Evolutionary conservation across 2,797 vertebrate genomes (phyloP).

Genomic region (Periophthalmus magnuspinnatus): DNA sequence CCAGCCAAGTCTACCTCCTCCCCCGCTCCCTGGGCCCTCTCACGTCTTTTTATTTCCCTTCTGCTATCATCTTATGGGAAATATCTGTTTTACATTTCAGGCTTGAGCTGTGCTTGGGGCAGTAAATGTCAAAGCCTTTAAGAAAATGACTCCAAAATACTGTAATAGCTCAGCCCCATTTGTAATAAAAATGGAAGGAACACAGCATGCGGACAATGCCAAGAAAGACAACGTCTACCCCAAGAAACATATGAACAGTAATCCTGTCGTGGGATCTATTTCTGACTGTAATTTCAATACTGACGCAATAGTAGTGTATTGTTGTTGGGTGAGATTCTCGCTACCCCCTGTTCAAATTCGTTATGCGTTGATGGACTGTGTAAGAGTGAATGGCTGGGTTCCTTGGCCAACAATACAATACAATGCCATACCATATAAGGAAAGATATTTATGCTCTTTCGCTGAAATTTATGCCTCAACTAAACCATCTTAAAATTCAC

Average conservation of each 20-base stretch:
- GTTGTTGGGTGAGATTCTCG: not conserved
- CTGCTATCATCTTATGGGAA: slow-evolving; percentile 23
- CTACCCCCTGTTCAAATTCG: not conserved
- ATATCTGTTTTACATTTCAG: not conserved
- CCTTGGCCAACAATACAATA: too few relatives aligned
- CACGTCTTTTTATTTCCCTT: not conserved
- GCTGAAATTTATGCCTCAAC: not conserved
- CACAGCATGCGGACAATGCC: not conserved
- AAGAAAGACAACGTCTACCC: slow-evolving; percentile 4
- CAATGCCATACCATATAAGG: not conserved
- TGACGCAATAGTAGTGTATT: slow-evolving; percentile 3
- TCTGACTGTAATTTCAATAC: not conserved
- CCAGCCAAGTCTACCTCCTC: slow-evolving; percentile 25
- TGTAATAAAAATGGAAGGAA: slow-evolving; percentile 5
- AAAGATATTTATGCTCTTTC: not conserved
- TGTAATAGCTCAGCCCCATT: not conserved
- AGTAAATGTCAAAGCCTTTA: slow-evolving; percentile 8
- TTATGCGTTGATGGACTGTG: not conserved
- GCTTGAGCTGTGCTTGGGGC: slow-evolving; percentile 1
- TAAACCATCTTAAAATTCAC: not conserved
- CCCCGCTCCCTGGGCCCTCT: not conserved
- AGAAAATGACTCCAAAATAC: slow-evolving; percentile 12
- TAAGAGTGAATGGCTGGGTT: not conserved
- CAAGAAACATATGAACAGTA: slow-evolving; percentile 7
- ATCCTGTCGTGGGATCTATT: not conserved